phyloP scores from a whole-genome alignment of 1,140 invertebrate genomes.

The Danaus melanippus region DNA sequence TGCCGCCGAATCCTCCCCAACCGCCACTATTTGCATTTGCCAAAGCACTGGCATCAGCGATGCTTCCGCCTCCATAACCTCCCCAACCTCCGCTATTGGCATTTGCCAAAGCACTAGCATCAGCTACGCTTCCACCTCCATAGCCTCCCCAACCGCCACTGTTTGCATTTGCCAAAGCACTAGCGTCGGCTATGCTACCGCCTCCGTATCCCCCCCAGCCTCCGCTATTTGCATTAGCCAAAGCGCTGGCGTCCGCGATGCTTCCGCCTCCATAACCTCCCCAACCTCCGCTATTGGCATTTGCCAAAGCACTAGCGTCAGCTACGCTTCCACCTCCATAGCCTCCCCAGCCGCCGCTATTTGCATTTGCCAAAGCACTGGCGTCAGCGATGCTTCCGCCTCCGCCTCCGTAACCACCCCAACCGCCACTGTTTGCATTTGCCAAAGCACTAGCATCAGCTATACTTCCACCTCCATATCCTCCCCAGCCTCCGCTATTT shows the following conservation, averaged over 20 bases:
- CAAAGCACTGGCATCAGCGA: constrained; percentile 10
- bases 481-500: not conserved
- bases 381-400: not conserved
- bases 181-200: constrained; percentile 1
- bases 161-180: constrained; percentile 5
- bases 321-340: not conserved
- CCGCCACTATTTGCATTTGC: constrained; percentile 12
- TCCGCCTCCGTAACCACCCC: constrained; percentile 10
- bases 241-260: too few relatives aligned
- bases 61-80: constrained; percentile 4
- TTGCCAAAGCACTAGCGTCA: too few relatives aligned
- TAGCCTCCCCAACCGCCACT: constrained; percentile 7
- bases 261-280: too few relatives aligned
- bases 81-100: constrained; percentile 6
- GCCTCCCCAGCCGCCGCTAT: not conserved
- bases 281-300: too few relatives aligned
- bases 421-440: constrained; percentile 13
- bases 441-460: constrained; percentile 9
- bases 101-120: constrained; percentile 6
- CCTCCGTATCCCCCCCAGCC: too few relatives aligned
- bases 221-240: too few relatives aligned
- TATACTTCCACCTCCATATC: constrained; percentile 1
- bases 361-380: too few relatives aligned
- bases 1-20: constrained; percentile 13
- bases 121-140: not conserved